Conservation (phyloP, 2,888 invertebrate species). For the Phytoseiulus persimilis region DNA sequence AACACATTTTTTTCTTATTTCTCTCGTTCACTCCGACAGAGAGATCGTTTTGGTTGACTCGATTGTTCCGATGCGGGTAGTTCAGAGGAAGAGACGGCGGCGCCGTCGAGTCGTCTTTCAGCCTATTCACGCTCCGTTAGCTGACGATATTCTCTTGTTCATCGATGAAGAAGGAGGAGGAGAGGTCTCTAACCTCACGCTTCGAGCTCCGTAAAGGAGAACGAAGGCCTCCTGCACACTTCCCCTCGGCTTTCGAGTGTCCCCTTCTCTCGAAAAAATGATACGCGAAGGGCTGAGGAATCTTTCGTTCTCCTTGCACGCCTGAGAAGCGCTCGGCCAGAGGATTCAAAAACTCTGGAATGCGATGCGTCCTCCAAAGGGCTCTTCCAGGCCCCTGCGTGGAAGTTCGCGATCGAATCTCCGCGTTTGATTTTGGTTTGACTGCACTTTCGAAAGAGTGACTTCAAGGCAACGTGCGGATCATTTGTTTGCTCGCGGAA, state of each 20-base stretch:
- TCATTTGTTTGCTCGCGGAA: background rate
- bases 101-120: background rate
- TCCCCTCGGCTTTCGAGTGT: no score
- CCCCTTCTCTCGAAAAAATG: no score
- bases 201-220: background rate
- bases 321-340: no score
- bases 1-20: background rate
- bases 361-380: no score
- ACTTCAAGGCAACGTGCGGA: background rate
- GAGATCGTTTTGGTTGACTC: background rate
- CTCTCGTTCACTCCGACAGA: background rate
- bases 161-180: background rate
- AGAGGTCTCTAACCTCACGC: background rate
- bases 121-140: background rate
- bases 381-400: no score
- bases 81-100: background rate
- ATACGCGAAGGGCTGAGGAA: no score
- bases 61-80: background rate
- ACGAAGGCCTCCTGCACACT: background rate
- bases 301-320: no score
- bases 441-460: background rate
- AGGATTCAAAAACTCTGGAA: no score
- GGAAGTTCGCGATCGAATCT: background rate
- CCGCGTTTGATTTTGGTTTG: background rate
- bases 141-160: background rate